Evolutionary conservation across 2,797 vertebrate species (phyloP), one percentile per base, ranked within the genome.

Genomic region (Propithecus deckenii): DNA sequence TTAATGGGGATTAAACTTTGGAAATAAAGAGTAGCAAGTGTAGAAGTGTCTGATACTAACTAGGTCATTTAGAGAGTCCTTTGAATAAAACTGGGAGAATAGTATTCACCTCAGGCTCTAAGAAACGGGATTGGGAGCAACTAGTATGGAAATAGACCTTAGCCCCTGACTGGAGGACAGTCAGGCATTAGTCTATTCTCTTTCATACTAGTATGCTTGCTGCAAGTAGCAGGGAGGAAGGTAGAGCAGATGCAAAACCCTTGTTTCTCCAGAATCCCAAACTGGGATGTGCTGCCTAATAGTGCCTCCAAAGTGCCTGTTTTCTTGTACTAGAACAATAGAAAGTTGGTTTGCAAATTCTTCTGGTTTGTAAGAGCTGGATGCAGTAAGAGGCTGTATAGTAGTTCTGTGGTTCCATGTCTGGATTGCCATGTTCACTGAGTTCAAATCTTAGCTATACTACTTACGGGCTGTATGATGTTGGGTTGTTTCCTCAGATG

Each of bases 271-370:
- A 95, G 63, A 90, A 81, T 91, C 71, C 69, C 11, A 81, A 91
- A 69, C 32, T 75, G 67, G 43, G 9, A 32, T 28, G 93, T 32
- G 30, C 14, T 92, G 46, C 61, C n/a, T 23, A 75, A 10, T 8
- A 92, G 28, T 84, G 69, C 9, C 52, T 85, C 48, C 46, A 61
- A 86, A 67, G 35, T 85, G 4, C 52, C 50, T 86, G 5, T 50
- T 97, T 69, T 61, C 35, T 96, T 87, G 30, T 83, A 86, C 81
- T 83, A 93, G 20, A 93, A 2, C 23, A 92, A 86, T 25, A 63
- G n/a, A 80, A 48, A 86, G 32, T 86, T 52, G 32, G 67, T 65
- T 86, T 72, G 52, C 18, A 95, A 43, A 76, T 89, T 90, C n/a
- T 91, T 86, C 38, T 71, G 32, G 50, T 48, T 94, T 93, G 43